Base-by-base conservation (phyloP, 2,797 vertebrate species). In the Atherinosoma microstoma region DNA sequence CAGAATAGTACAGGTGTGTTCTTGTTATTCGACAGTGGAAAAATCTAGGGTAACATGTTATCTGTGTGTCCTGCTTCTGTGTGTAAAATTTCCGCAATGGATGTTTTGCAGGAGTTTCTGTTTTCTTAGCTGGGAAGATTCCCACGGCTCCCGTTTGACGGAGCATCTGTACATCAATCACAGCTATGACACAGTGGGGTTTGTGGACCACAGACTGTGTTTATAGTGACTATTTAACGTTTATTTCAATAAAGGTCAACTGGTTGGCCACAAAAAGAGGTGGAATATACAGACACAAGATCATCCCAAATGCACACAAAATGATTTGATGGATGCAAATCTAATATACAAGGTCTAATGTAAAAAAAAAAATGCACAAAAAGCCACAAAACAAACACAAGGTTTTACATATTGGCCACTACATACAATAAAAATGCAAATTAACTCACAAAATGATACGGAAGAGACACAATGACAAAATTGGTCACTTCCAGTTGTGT, bases 1-100 rank as follows among this genome's bases (percentile, higher is more conserved):
- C 75, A 77, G 53, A 70, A 64, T 16, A 0, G 58, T 6, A 20
- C 83, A 87, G 87, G 80, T 88, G 79, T 78, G 85, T 79, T 85
- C 89, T 92, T 85, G 85, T 82, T 84, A 1, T 73, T 63, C 15
- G 38, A 53, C 60, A 70, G 27, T 73, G 87, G 83, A 86, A 87
- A 81, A 42, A 69, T 70, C 16, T 29, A 13, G 53, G 51, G 35
- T 45, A 56, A 83, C 70, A 66, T 57, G 40, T 24, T 53, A 67
- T 75, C 40, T 62, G 13, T 1, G 6, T 61, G 54, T 74, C 53
- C 58, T 49, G 16, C 38, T 45, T 53, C 51, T 60, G 0, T 60
- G 59, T 59, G 40, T 67, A n/a, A 62, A 70, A 75, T 87, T 84
- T 75, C 64, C 66, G 64, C 67, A 56, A 56, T 24, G 36, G 22